These are phyloP conservation scores for Lymantria dispar DNA, from an alignment of 2,888 invertebrate genomes.

Conservation along the genomic window DNA sequence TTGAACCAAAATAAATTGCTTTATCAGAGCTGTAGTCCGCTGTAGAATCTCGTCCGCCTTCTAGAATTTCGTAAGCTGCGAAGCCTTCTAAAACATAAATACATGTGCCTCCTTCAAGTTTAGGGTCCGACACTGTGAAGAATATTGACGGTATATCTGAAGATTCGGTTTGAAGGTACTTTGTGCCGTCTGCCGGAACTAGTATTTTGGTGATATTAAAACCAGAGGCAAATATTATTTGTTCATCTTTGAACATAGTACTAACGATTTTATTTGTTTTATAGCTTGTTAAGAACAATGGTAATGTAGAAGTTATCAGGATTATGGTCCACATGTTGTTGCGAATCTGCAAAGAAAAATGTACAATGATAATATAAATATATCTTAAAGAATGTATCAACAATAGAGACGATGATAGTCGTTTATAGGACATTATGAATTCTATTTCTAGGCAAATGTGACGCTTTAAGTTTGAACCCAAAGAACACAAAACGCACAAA, in stretches of 20 bases:
- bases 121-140: constrained; percentile 54
- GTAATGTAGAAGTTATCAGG: not conserved
- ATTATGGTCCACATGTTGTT: constrained; percentile 5
- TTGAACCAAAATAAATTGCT: constrained; percentile 54
- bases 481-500: too few species aligned
- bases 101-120: constrained; percentile 54
- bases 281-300: not conserved
- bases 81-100: constrained; percentile 64
- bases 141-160: constrained; percentile 60
- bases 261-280: not conserved
- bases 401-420: too few species aligned
- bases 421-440: too few species aligned
- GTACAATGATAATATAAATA: too few species aligned
- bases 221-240: constrained; percentile 53
- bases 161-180: constrained; percentile 41
- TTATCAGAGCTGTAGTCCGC: constrained; percentile 51
- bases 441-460: too few species aligned
- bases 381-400: too few species aligned
- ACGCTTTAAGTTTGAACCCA: too few species aligned
- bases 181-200: constrained; percentile 51
- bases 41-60: constrained; percentile 62
- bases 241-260: constrained; percentile 47
- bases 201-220: constrained; percentile 57
- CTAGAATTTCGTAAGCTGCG: constrained; percentile 60
- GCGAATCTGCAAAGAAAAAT: constrained; percentile 3